Base-by-base conservation (phyloP, 2,797 vertebrate genomes). In the Sebastes steindachneri region DNA sequence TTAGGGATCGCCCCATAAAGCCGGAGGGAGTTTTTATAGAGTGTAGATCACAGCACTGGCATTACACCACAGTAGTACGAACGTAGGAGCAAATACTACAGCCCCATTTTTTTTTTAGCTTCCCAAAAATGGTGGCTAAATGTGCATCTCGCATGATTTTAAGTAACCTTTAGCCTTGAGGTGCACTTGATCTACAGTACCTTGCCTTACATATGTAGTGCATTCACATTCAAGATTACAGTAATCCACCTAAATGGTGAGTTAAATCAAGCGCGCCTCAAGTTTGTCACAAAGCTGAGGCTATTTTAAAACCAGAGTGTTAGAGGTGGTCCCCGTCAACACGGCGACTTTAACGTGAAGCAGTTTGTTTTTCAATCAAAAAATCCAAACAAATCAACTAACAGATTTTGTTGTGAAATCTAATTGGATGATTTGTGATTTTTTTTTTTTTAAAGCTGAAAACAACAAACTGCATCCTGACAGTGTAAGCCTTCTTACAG, bases 401-500 rank as follows among this genome's bases (percentile, higher is more conserved):
- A 53, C 7, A 25, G 51, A 64, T 28, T 77, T 51, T 64, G 26
- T 74, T 28, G 14, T 68, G 14, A 75, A 74, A 70, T 45, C 48
- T 63, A 68, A 48, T 68, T 12, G 10, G 55, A 82, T 75, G 29
- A 48, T 69, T 66, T 72, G 63, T 57, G 58, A 12, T 54, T 63
- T 63, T 72, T 55, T 11, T 25, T 51, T 59, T 63, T 75, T 53
- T 12, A 9, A 67, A 23, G 26, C 4, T 77, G 26, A 79, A 70
- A 81, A 62, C 28, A 23, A 81, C 55, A 74, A 86, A 77, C 60
- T 23, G 37, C 17, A 2, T 41, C 25, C 62, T 51, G 28, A 68
- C 55, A 31, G 33, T 4, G 23, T 14, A 4, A 28, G 29, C 41
- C 10, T 68, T 77, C 88, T 87, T 77, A 95, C 86, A 95, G 91